Percentiles rank a stretch among this genome's conserved stretches.
Evolutionary conservation across 2,888 invertebrate species (phyloP).

Genomic region (Coecobrya sp.): DNA sequence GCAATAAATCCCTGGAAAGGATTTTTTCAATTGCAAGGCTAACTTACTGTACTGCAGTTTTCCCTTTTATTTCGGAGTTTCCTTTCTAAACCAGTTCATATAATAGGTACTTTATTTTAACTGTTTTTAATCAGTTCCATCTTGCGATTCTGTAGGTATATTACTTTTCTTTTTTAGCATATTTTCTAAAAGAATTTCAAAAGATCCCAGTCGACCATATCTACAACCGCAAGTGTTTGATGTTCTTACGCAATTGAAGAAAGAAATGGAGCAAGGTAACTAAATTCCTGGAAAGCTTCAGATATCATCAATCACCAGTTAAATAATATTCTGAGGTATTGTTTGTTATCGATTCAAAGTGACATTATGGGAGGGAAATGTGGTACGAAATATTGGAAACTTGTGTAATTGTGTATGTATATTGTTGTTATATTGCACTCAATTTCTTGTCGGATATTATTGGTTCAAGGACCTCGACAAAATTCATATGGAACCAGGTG

Average conservation of each 20-base stretch:
- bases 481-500: constrained; percentile 64
- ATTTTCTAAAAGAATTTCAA: not conserved
- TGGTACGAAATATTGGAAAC: no score
- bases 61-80: no score
- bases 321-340: not conserved
- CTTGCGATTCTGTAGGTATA: no score
- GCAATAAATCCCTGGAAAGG: not conserved
- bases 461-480: constrained; percentile 67
- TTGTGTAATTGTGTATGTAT: no score
- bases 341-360: not conserved
- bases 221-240: not conserved
- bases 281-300: constrained; percentile 33
- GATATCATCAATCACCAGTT: not conserved
- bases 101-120: no score
- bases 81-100: no score
- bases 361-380: no score
- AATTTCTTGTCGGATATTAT: constrained; percentile 24
- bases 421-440: not conserved
- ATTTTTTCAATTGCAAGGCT: constrained; percentile 33
- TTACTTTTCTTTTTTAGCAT: not conserved
- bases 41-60: constrained; percentile 19
- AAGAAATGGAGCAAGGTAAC: constrained; percentile 63
- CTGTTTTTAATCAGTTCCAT: no score
- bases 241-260: constrained; percentile 16
- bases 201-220: not conserved